Conservation (phyloP, 2,797 vertebrate species). For the Yasuhikotakia modesta region DNA sequence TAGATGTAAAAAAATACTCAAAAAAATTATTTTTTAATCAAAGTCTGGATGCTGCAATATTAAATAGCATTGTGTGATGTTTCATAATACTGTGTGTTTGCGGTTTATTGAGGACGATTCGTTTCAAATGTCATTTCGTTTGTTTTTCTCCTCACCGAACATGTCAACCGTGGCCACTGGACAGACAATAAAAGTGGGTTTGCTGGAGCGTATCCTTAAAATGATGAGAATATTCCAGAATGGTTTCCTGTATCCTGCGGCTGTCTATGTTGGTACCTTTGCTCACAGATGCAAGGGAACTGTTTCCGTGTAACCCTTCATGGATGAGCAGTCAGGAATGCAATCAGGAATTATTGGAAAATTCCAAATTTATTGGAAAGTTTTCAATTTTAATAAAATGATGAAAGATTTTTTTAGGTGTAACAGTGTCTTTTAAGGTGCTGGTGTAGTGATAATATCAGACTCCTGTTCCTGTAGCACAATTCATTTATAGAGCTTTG, state of each 20-base stretch:
- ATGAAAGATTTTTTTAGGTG: background rate
- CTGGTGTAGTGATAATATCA: background rate
- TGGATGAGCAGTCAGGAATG: slow-evolving; percentile 18
- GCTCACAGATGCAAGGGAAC: slow-evolving; percentile 33
- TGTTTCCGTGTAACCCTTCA: slow-evolving; percentile 5
- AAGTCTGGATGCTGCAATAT: slow-evolving; percentile 12
- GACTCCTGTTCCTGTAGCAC: background rate
- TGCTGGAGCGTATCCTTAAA: slow-evolving; percentile 49
- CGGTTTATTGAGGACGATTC: slow-evolving; percentile 30
- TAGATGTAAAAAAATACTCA: slow-evolving; percentile 6
- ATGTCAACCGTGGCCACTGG: slow-evolving; percentile 45
- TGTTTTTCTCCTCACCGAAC: slow-evolving; percentile 30
- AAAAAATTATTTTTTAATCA: slow-evolving; percentile 28
- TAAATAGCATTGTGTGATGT: slow-evolving; percentile 14
- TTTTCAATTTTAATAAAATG: background rate
- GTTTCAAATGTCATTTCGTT: slow-evolving; percentile 46
- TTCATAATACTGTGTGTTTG: slow-evolving; percentile 33
- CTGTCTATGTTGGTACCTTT: slow-evolving; percentile 43
- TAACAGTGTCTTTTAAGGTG: background rate
- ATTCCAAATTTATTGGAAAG: background rate
- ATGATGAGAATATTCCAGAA: slow-evolving; percentile 29
- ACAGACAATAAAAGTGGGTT: slow-evolving; percentile 52
- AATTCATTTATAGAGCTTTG: too few relatives aligned
- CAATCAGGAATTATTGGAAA: background rate
- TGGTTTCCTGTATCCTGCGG: slow-evolving; percentile 24